Base-by-base conservation (phyloP, 2,888 invertebrate species). In the Drosophila diplacantha region DNA sequence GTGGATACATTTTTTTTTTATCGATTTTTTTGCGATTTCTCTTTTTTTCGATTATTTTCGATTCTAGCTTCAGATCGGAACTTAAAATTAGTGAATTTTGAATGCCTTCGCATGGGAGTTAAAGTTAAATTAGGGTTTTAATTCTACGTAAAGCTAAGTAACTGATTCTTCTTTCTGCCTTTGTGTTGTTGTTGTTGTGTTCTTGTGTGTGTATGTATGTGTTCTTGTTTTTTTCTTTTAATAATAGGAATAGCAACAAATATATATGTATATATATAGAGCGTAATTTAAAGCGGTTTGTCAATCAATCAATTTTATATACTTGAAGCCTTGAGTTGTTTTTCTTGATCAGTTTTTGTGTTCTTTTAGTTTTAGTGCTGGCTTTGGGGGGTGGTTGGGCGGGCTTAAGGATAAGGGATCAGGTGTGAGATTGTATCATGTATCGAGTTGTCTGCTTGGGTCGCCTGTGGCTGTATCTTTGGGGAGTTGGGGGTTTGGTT, bases 61-160 rank as follows among this genome's bases (percentile, higher is more conserved):
- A 37, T 49, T 49, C n/a, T 34, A 14, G 12, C 44, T 58, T 44
- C 50, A 18, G 31, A 57, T 29, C 39, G 61, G 49, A 74, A 76
- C 77, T 77, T 77, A 77, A 78, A 76, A 68, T 73, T 76, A 79
- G 57, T 61, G 49, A 78, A 78, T 73, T 78, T 78, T 37, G 66
- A 61, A 63, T 65, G 32, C 52, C 52, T 59, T 58, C 12, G 56
- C 59, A 34, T 16, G 56, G 59, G 55, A 56, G 26, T 56, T 43
- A 51, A 71, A 71, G 59, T 73, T 43, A 63, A 71, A 72, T 59
- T 73, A 60, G 60, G 67, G 67, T 41, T 72, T 72, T 73, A 46
- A 38, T 44, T 59, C 46, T 58, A 73, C 56, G 70, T 64, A 51
- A 37, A 31, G 44, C 44, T 46, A 44, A 47, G 50, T 38, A 49